These are phyloP conservation scores for Sesamia nonagrioides DNA, from an alignment of 1,140 invertebrate genomes.

Conservation along the genomic window DNA sequence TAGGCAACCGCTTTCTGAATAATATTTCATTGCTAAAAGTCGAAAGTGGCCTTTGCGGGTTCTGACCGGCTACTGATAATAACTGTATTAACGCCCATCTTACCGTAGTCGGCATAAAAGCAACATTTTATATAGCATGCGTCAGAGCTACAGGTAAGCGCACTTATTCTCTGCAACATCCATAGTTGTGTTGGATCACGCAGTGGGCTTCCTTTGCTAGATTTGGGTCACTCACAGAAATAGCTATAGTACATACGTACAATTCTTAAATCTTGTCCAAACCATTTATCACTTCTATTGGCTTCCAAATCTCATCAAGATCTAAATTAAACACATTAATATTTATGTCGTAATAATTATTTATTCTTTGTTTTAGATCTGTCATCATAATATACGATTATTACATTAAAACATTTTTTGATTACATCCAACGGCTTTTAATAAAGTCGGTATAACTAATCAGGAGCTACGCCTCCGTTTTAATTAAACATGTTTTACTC, in stretches of 20 bases:
- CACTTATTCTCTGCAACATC: background rate
- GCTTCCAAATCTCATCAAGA: background rate
- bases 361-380: conserved; percentile 15
- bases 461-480: conserved; percentile 14
- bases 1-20: conserved; percentile 41
- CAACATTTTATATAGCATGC: conserved; percentile 4
- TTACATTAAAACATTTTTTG: conserved; percentile 18
- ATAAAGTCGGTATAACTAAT: conserved; percentile 29
- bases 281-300: background rate
- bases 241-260: background rate
- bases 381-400: conserved; percentile 41
- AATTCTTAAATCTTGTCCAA: background rate
- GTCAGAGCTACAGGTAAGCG: background rate
- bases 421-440: background rate
- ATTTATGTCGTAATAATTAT: background rate
- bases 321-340: conserved; percentile 2
- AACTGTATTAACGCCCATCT: conserved; percentile 20
- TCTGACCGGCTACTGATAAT: too few relatives aligned
- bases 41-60: conserved; percentile 37
- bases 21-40: conserved; percentile 46
- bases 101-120: background rate
- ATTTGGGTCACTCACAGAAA: too few relatives aligned
- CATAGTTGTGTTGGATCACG: background rate
- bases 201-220: background rate
- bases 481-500: conserved; percentile 27